Evolutionary conservation across 1,140 invertebrate species (phyloP).

Genomic region (Papilio polyxenes): DNA sequence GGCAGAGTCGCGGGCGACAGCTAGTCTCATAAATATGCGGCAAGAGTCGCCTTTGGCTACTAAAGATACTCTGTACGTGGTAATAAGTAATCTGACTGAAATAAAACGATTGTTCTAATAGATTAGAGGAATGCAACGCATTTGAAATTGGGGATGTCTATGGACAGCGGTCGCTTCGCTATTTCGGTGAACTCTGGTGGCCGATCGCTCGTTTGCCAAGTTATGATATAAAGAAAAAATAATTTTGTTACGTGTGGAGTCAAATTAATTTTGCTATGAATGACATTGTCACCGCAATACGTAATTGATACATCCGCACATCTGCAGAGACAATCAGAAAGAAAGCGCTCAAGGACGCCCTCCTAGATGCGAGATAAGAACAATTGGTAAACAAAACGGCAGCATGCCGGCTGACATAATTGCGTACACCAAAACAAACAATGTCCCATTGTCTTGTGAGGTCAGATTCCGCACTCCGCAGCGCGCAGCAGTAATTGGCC

Average conservation of each 20-base stretch:
- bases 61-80: not conserved
- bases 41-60: too few species aligned
- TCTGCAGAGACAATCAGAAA: conserved; percentile 20
- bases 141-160: too few species aligned
- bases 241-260: not conserved
- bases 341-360: conserved; percentile 43
- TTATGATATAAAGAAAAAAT: too few species aligned
- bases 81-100: too few species aligned
- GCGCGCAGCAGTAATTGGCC: conserved; percentile 14
- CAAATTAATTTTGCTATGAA: not conserved
- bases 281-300: conserved; percentile 1
- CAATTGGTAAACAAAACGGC: conserved; percentile 52
- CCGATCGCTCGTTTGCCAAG: too few species aligned
- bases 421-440: conserved; percentile 49
- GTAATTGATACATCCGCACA: conserved; percentile 26
- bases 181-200: too few species aligned
- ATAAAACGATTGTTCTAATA: too few species aligned
- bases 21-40: too few species aligned
- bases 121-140: too few species aligned
- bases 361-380: conserved; percentile 51
- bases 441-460: conserved; percentile 48
- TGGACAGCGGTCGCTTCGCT: too few species aligned
- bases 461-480: conserved; percentile 29
- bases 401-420: conserved; percentile 49
- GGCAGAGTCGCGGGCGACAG: too few species aligned